These are phyloP conservation scores for Habropoda laboriosa DNA, from an alignment of 1,140 invertebrate genomes.

Conservation along the genomic window DNA sequence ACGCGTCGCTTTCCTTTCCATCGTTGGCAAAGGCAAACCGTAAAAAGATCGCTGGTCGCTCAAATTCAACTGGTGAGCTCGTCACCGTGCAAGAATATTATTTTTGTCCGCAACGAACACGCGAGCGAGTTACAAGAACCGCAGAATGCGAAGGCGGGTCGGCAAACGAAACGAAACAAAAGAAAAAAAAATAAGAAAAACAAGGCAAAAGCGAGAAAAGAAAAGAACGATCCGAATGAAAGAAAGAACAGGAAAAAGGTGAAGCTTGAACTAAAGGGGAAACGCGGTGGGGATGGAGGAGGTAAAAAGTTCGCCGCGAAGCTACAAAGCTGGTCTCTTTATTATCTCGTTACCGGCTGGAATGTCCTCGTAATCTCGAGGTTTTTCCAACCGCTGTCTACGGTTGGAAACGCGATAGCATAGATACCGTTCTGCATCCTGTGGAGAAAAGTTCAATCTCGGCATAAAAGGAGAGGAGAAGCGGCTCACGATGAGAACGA, in stretches of 20 bases:
- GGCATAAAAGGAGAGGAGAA: slow-evolving; percentile 7
- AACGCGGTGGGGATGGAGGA: neutral
- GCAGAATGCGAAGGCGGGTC: neutral
- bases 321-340: slow-evolving; percentile 69
- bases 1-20: neutral
- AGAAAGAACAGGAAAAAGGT: slow-evolving; percentile 22
- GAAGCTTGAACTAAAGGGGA: slow-evolving; percentile 17
- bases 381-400: slow-evolving; percentile 45
- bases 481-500: slow-evolving; percentile 16
- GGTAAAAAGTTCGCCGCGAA: slow-evolving; percentile 49
- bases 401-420: slow-evolving; percentile 27
- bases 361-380: slow-evolving; percentile 67
- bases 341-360: slow-evolving; percentile 71
- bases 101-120: slow-evolving; percentile 4
- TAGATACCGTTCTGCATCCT: slow-evolving; percentile 46
- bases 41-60: slow-evolving; percentile 9
- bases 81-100: slow-evolving; percentile 29
- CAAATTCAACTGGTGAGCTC: neutral
- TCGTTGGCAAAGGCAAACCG: no score
- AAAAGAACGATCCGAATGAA: no score
- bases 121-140: neutral
- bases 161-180: no score
- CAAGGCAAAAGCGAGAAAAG: neutral
- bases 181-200: neutral
- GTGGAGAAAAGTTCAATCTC: slow-evolving; percentile 47